These are phyloP conservation scores for Hyperoplus lanceolatus DNA, from an alignment of 2,797 vertebrate genomes.

Conservation along the genomic window DNA sequence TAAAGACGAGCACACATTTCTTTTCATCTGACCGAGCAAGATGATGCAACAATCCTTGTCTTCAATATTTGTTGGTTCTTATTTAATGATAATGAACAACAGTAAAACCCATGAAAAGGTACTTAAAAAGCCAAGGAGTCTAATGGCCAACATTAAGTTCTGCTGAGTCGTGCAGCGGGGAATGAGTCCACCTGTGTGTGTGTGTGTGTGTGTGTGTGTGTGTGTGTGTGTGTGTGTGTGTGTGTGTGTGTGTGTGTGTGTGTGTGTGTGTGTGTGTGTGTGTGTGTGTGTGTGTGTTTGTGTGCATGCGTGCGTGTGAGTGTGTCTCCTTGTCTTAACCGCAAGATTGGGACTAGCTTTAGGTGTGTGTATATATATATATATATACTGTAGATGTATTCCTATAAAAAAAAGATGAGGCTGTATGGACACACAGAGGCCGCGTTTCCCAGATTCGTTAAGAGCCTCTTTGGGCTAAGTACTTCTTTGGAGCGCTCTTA, in stretches of 20 bases:
- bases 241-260: not conserved
- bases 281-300: not conserved
- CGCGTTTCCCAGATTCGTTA: no score
- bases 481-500: no score
- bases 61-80: conserved; percentile 9
- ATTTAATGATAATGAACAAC: conserved; percentile 13
- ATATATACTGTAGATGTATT: not conserved
- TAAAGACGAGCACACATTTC: not conserved
- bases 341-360: not conserved
- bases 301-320: not conserved
- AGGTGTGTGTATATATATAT: not conserved
- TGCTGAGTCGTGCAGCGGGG: not conserved
- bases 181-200: conserved; percentile 6
- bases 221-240: not conserved
- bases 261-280: not conserved
- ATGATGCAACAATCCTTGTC: conserved; percentile 1
- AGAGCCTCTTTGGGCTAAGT: no score
- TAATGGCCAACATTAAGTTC: conserved; percentile 34
- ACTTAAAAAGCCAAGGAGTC: conserved; percentile 4
- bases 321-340: not conserved
- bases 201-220: not conserved
- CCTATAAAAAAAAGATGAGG: not conserved
- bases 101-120: not conserved
- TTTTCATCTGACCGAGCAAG: not conserved
- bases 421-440: not conserved